phyloP scores from a whole-genome alignment of 2,888 invertebrate species.

The Elegia similella region DNA sequence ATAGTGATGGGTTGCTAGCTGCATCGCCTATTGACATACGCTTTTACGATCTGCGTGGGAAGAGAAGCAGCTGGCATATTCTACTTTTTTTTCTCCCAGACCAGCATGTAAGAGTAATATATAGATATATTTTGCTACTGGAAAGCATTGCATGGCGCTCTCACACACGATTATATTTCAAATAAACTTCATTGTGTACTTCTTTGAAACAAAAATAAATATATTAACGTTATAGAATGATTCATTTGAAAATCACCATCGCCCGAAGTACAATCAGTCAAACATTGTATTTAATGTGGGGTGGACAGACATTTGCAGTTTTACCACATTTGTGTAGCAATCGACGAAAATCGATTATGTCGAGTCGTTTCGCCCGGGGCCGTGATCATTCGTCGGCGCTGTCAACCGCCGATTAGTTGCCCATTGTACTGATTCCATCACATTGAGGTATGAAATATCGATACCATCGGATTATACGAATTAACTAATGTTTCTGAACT shows the following conservation, averaged over 20 bases:
- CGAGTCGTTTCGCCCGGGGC: slow-evolving; percentile 29
- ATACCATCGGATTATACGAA: slow-evolving; percentile 9
- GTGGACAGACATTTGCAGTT: slow-evolving; percentile 12
- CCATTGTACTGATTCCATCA: slow-evolving; percentile 31
- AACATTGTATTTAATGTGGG: slow-evolving; percentile 4
- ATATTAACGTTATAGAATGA: background rate
- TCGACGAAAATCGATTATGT: slow-evolving; percentile 23
- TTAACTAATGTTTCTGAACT: background rate
- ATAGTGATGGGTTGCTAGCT: too few species aligned
- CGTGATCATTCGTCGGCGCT: slow-evolving; percentile 33
- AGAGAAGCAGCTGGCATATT: too few species aligned
- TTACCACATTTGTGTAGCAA: slow-evolving; percentile 15
- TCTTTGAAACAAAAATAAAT: too few species aligned
- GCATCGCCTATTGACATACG: too few species aligned
- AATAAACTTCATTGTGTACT: background rate
- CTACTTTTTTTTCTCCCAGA: too few species aligned
- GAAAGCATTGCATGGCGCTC: background rate
- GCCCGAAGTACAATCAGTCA: background rate
- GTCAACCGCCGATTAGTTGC: slow-evolving; percentile 39
- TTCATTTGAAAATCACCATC: background rate
- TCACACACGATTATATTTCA: background rate
- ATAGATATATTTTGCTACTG: too few species aligned
- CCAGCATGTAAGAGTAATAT: too few species aligned
- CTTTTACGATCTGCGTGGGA: too few species aligned
- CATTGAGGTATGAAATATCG: slow-evolving; percentile 11